Percentiles rank a stretch among this genome's conserved stretches.
Evolutionary conservation across 2,113 vertebrate genomes (phyloP).

Genomic region (Corydoras maculifer): DNA sequence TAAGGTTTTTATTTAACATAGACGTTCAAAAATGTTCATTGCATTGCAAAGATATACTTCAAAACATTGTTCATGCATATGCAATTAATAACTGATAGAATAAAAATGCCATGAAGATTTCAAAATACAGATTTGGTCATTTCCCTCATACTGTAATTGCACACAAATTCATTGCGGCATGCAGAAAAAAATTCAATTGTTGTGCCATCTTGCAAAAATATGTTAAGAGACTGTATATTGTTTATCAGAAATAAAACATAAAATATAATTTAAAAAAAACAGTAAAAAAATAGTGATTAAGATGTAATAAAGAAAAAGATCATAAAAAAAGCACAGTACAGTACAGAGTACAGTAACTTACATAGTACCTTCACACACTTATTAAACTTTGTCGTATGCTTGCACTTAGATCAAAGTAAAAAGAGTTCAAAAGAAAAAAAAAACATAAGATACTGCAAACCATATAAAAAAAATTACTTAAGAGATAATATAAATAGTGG

Average conservation of each 20-base stretch:
- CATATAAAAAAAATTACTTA: too few relatives aligned
- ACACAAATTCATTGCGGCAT: slow-evolving; percentile 54
- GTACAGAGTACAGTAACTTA: neutral
- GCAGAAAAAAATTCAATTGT: slow-evolving; percentile 47
- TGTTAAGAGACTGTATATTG: slow-evolving; percentile 25
- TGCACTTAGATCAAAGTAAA: slow-evolving; percentile 9
- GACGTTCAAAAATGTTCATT: neutral
- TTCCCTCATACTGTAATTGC: slow-evolving; percentile 43
- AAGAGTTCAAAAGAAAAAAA: slow-evolving; percentile 1
- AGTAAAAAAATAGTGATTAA: neutral
- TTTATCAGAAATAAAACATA: neutral
- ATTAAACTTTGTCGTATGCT: neutral
- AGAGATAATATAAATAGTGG: too few relatives aligned
- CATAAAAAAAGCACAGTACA: neutral
- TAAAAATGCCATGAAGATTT: slow-evolving; percentile 10
- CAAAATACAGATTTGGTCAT: slow-evolving; percentile 39
- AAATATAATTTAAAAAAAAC: neutral
- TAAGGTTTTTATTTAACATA: neutral
- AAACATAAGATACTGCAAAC: neutral
- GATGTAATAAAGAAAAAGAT: neutral
- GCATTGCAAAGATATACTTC: slow-evolving; percentile 13
- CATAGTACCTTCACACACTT: neutral
- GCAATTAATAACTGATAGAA: slow-evolving; percentile 20
- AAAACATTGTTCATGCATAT: slow-evolving; percentile 29
- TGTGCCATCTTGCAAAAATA: neutral